Evolutionary conservation across 2,797 vertebrate genomes (phyloP).

Genomic region (Philypnodon macrostomus): DNA sequence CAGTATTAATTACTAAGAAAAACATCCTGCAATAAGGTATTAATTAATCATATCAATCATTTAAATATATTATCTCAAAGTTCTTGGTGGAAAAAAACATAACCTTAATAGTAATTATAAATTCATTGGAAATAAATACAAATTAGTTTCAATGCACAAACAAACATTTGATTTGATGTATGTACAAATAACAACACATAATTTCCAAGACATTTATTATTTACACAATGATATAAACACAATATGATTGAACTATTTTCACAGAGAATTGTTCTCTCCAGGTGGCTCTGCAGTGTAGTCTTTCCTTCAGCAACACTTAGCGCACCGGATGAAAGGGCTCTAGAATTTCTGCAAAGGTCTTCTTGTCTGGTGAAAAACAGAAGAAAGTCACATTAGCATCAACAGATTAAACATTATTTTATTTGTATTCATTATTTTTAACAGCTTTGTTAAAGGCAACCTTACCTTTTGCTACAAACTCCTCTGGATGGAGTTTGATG

Average conservation of each 20-base stretch:
- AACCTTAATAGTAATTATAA: too few relatives aligned
- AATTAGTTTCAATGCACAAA: too few relatives aligned
- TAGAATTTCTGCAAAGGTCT: conserved; percentile 78
- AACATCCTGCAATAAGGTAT: too few relatives aligned
- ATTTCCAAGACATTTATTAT: too few relatives aligned
- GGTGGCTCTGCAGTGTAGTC: conserved; percentile 17
- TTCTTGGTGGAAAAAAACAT: too few relatives aligned
- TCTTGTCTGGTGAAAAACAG: conserved; percentile 76
- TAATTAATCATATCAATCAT: too few relatives aligned
- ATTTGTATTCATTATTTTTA: too few relatives aligned
- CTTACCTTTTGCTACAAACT: conserved; percentile 78
- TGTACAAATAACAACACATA: too few relatives aligned
- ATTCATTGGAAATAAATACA: too few relatives aligned
- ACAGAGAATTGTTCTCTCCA: conserved; percentile 25
- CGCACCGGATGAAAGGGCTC: conserved; percentile 85
- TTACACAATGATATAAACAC: conserved; percentile 53
- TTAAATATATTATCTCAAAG: too few relatives aligned
- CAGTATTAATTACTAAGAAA: too few relatives aligned
- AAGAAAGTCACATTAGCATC: not conserved
- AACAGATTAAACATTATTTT: not conserved
- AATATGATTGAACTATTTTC: conserved; percentile 34
- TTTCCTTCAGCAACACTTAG: conserved; percentile 61
- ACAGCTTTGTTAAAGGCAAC: not conserved
- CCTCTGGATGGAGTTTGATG: conserved; percentile 75
- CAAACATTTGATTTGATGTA: too few relatives aligned